Evolutionary conservation across 2,888 invertebrate species (phyloP), one percentile per base, ranked within the genome.

Genomic region (Drosophila lacicola): DNA sequence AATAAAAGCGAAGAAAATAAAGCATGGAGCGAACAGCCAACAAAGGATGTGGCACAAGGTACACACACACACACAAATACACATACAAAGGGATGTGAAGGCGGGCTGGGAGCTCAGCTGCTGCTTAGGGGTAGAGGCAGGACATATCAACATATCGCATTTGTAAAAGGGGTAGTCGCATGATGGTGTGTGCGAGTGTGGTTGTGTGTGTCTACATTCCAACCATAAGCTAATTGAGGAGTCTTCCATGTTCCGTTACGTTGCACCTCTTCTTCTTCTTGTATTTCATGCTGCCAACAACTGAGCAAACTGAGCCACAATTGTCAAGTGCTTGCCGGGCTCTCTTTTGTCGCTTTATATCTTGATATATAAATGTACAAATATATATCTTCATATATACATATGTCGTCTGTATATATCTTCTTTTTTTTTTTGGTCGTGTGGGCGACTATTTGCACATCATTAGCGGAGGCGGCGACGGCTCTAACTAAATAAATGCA

Each of bases 181-280:
- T 41, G 34, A 33, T 17, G 46, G 19, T 53, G 53, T 10, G 33
- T 42, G 53, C 19, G 53, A 13, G 17, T 44, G 17, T 19, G n/a
- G 37, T 8, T 54, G 45, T 53, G 14, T 54, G 29, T 49, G 46
- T 46, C 25, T 62, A 19, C 49, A 41, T 55, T 41, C 53, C 45
- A 53, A 49, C 55, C 50, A 68, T 60, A 71, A 76, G 86, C 86
- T 86, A 82, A 82, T 86, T 82, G 86, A 80, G 70, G 69, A 76
- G 60, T 64, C 73, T 69, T 73, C 42, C 70, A 39, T 49, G 37
- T 54, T 54, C 51, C 61, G 54, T 67, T 57, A 25, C 37, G 45
- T 45, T 58, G 36, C 70, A 34, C 37, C 11, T 49, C 44, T 36
- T 29, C 56, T 37, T 29, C 34, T 50, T 50, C 37, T 37, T 37